Conservation (phyloP, 2,888 invertebrate genomes). For the Hirtodrosophila confusa region DNA sequence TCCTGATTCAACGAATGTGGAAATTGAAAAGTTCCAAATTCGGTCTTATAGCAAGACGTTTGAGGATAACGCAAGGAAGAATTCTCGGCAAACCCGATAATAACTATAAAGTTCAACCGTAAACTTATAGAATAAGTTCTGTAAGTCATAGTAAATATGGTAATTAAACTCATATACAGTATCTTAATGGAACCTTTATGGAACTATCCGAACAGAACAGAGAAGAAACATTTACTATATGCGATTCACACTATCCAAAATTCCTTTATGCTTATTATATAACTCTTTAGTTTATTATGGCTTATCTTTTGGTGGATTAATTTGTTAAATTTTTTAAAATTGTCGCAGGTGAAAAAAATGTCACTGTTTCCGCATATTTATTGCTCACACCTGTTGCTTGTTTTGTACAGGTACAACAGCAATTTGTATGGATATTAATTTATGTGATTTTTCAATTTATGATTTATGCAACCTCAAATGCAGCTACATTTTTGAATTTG, state of each 20-base stretch:
- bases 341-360: not conserved
- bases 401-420: slow-evolving; percentile 4
- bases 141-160: too few species aligned
- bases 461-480: slow-evolving; percentile 32
- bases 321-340: slow-evolving; percentile 17
- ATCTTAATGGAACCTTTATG: too few species aligned
- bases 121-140: too few species aligned
- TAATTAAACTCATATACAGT: too few species aligned
- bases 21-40: not conserved
- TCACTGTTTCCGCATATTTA: slow-evolving; percentile 28
- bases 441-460: slow-evolving; percentile 32
- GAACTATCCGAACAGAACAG: too few species aligned
- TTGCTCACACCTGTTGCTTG: slow-evolving; percentile 15
- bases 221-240: too few species aligned
- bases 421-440: slow-evolving; percentile 33
- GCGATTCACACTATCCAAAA: too few species aligned
- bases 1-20: slow-evolving; percentile 1
- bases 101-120: too few species aligned
- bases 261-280: too few species aligned
- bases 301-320: slow-evolving; percentile 10
- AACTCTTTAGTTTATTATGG: not conserved
- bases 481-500: slow-evolving; percentile 9
- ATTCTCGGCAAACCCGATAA: too few species aligned
- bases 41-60: too few species aligned
- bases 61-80: too few species aligned